Evolutionary conservation across 2,797 vertebrate species (phyloP), one percentile per base, ranked within the genome.

Genomic region (Rhincodon typus): DNA sequence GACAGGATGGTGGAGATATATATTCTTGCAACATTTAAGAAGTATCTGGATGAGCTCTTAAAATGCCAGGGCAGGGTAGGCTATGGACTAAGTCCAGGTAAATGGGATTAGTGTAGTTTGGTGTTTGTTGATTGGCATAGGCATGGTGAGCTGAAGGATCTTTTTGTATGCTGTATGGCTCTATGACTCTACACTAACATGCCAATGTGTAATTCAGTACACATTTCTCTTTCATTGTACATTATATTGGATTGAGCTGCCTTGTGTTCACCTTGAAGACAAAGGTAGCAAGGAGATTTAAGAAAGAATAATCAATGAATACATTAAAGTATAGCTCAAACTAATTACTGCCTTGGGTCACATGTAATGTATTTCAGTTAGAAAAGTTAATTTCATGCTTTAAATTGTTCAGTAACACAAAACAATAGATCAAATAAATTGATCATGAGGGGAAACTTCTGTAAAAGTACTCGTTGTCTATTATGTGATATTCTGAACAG

Each of bases 361-460:
- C 50, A 95, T 66, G 34, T 38, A 95, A 95, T 95, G 95, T 95
- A 46, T 86, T 53, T 57, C 95, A 70, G 57, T 30, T 27, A 70
- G 42, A 91, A 91, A 70, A 34, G 69, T 57, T 95, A 95, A 70
- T 95, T 86, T 91, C 86, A 74, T 91, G 42, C 38, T 72, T 95
- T 93, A 91, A 90, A 50, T 77, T 74, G 94, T 77, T 7, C 94
- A 77, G 94, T 95, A 72, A 74, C 38, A 72, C 42, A 72, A 50
- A 94, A 94, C 69, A 34, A 91, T 91, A 91, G 57, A 34, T 42
- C 30, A 94, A 94, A 66, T 67, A 94, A 94, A 46, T 46, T 38
- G 21, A 70, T 15, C 67, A 70, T 70, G 34, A 93, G 57, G n/a
- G 62, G 21, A 70, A 91, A 94, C 21, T 21, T 46, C 66, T 94